Evolutionary conservation across 2,888 invertebrate genomes (phyloP).

Genomic region (Apodemia mormo): DNA sequence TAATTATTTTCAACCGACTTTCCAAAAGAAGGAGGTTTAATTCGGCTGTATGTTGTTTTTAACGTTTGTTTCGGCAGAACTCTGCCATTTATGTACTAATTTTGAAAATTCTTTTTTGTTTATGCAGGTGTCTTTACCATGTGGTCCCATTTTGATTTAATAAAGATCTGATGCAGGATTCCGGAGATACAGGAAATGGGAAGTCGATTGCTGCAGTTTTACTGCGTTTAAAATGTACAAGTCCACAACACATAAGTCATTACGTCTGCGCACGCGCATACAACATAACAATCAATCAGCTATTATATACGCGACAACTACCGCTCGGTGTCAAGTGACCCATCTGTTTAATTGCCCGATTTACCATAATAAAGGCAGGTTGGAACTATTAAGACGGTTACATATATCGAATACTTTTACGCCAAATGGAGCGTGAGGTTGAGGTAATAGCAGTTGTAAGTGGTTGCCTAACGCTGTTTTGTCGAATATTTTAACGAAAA

Average conservation of each 20-base stretch:
- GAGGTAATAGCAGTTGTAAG: neutral
- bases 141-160: too few relatives aligned
- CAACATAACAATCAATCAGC: neutral
- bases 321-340: slow-evolving; percentile 12
- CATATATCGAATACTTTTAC: slow-evolving; percentile 11
- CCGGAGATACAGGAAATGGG: too few relatives aligned
- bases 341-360: slow-evolving; percentile 11
- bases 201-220: too few relatives aligned
- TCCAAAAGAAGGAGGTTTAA: too few relatives aligned
- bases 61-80: too few relatives aligned
- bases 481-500: neutral
- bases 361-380: neutral
- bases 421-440: slow-evolving; percentile 3
- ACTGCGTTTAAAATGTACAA: neutral
- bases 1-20: too few relatives aligned
- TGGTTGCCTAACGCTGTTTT: slow-evolving; percentile 2
- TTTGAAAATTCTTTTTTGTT: too few relatives aligned
- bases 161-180: too few relatives aligned
- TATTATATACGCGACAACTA: neutral
- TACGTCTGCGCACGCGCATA: slow-evolving; percentile 5
- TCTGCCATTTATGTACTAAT: too few relatives aligned
- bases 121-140: too few relatives aligned
- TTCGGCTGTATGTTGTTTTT: too few relatives aligned
- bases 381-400: neutral
- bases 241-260: neutral